These are phyloP conservation scores for Neocrepidodera transversa DNA, from an alignment of 2,888 invertebrate species.

Conservation along the genomic window DNA sequence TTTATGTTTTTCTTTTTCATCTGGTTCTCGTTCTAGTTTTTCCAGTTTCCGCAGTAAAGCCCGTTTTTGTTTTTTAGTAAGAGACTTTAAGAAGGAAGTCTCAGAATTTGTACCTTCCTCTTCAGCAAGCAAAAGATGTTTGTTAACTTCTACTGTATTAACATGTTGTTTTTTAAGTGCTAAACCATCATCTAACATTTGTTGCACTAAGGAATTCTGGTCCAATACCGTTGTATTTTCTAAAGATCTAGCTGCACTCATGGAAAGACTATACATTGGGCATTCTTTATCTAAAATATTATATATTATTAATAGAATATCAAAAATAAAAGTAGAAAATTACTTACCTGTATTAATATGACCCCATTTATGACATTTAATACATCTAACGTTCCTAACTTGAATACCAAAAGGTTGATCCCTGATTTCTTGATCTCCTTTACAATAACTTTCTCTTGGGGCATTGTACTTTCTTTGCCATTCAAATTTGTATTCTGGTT, in stretches of 20 bases:
- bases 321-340: too few relatives aligned
- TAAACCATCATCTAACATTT: constrained; percentile 92
- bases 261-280: constrained; percentile 86
- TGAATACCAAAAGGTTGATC: constrained; percentile 99
- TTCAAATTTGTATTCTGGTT: constrained; percentile 98
- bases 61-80: constrained; percentile 88
- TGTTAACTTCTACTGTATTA: constrained; percentile 62
- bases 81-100: constrained; percentile 80
- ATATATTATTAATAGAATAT: too few relatives aligned
- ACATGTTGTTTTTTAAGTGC: constrained; percentile 82
- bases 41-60: constrained; percentile 69
- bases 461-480: constrained; percentile 99
- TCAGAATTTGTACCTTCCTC: constrained; percentile 68
- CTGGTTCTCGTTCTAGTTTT: constrained; percentile 42
- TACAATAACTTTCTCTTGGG: constrained; percentile 97
- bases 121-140: constrained; percentile 68
- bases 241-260: constrained; percentile 80
- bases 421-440: constrained; percentile 95
- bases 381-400: constrained; percentile 96
- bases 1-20: constrained; percentile 37
- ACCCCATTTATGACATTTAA: constrained; percentile 99
- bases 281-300: constrained; percentile 87
- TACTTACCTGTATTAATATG: constrained; percentile 87
- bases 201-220: constrained; percentile 79
- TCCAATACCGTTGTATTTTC: constrained; percentile 71